Base-by-base conservation (phyloP, 1,140 invertebrate species). In the Chironomus striatipennis region DNA sequence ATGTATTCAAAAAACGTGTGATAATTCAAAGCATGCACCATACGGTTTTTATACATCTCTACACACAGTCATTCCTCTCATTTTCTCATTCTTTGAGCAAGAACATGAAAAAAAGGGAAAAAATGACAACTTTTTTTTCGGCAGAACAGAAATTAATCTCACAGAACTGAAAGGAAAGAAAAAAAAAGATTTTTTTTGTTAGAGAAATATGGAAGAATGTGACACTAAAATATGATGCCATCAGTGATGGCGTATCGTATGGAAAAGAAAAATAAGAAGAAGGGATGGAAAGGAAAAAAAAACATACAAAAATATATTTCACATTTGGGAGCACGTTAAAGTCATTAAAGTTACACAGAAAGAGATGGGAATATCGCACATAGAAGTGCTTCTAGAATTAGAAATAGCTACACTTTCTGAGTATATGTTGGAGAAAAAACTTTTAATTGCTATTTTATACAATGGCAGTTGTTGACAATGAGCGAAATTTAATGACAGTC, bases 371-470 rank as follows among this genome's bases (percentile, higher is more conserved):
- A 34, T 34, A 34, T 34, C 24, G 24, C 24, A 34, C 24, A 34
- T 15, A 57, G n/a, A 57, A n/a, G 47, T n/a, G n/a, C 12, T 57
- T 57, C 47, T 57, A n/a, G 47, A 57, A 57, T 57, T 57, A 57
- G 47, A 57, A 57, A 57, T 57, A 57, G 47, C 24, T 34, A 34
- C 24, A 34, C 24, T 34, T 34, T 34, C 5, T 34, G 2, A 5
- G 24, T 34, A 34, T 34, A 34, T 34, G 24, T 2, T 34, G 24
- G 24, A 34, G 24, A n/a, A n/a, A 57, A 57, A 57, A n/a, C n/a
- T 57, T 57, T 57, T 57, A 57, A 57, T 57, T 57, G 47, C 47
- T 57, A n/a, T 57, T 57, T 57, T 57, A 57, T 57, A 57, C 47
- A 57, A 57, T 57, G 47, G 9, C 47, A 57, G 47, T 57, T 57